These are phyloP conservation scores for Anomalospiza imberbis DNA, from an alignment of 2,797 vertebrate species.

Conservation along the genomic window DNA sequence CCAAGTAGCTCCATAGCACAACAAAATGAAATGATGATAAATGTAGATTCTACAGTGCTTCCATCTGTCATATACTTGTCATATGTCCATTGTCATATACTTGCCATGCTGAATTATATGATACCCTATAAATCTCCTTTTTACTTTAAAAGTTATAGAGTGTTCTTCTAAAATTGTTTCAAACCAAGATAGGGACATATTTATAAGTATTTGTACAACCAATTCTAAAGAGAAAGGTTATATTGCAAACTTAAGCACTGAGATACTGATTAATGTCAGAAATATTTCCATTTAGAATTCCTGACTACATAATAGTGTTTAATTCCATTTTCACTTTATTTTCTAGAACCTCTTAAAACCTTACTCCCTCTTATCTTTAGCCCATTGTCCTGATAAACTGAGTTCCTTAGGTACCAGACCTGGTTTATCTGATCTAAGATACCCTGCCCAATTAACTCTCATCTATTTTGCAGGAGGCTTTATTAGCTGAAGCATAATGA, in stretches of 20 bases:
- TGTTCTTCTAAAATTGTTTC: neutral
- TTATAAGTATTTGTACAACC: neutral
- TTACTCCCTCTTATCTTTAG: neutral
- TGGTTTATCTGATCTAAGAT: slow-evolving; percentile 17
- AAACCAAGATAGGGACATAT: neutral
- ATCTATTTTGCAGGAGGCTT: neutral
- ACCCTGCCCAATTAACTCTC: neutral
- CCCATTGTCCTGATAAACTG: neutral
- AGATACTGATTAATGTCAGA: neutral
- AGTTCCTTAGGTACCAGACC: neutral
- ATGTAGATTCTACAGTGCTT: neutral
- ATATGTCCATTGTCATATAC: neutral
- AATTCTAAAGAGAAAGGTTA: neutral
- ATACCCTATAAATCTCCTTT: neutral
- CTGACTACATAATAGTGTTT: neutral
- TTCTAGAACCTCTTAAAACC: neutral
- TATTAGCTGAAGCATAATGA: neutral
- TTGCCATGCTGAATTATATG: neutral
- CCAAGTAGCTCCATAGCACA: neutral
- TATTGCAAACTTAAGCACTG: neutral
- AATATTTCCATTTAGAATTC: neutral
- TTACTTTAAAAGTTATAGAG: neutral
- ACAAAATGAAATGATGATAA: neutral
- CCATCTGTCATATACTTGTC: neutral
- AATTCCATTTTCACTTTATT: neutral